Base-by-base conservation (phyloP, 2,888 invertebrate species). In the Hirtodrosophila trivittata region DNA sequence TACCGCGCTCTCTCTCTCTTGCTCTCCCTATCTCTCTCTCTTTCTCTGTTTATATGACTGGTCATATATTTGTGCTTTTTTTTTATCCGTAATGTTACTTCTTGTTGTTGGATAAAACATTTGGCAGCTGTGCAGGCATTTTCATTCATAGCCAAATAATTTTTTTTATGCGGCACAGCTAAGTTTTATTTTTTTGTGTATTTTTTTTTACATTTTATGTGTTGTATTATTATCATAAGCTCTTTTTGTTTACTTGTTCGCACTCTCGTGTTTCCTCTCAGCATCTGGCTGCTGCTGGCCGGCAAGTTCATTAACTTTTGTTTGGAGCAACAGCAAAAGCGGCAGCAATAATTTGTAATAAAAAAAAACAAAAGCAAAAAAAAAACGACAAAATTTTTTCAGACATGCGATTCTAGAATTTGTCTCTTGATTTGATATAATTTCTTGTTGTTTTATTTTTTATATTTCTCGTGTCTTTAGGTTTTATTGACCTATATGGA, bases 281-380 rank as follows among this genome's bases (percentile, higher is more conserved):
- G 39, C 12, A 43, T 10, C 60, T 1, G 46, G 25, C 52, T 37
- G 43, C 39, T 25, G 32, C 63, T 60, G 57, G 52, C 52, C 33
- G 46, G 67, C 72, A 86, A 86, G 81, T 81, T 81, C 81, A 81
- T 81, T 86, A 86, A 86, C 86, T 86, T 80, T 75, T 74, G 55
- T 70, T 60, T 73, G 55, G 41, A 41, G 28, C 42, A 37, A 26
- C 30, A 41, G 45, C 63, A 16, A 33, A 52, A 33, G 65, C 76
- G 70, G 77, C 60, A 67, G 63, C 64, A 75, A 77, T 52, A 82
- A 85, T 85, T 85, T 81, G 80, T 85, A 83, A 78, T 3, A 21
- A 21, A 21, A 21, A 21, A 21, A 21, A 32, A 45, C 10, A 41
- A 18, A 41, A 18, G 8, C 14, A 18, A 18, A 9, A 10, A 41